Conservation (phyloP, 2,797 vertebrate genomes). For the Micromesistius poutassou region DNA sequence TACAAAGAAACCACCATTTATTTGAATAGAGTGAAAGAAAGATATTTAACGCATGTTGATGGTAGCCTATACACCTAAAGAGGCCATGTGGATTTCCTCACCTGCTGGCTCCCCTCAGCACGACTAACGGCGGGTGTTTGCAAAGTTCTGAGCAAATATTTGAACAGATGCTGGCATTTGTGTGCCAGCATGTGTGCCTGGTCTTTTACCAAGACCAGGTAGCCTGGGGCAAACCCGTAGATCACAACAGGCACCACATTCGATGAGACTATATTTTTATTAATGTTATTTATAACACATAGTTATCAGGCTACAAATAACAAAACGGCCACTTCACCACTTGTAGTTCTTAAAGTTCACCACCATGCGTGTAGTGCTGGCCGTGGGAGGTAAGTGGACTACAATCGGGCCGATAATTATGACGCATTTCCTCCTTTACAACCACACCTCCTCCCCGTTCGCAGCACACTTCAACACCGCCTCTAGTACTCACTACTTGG, state of each 20-base stretch:
- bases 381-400: constrained; percentile 45
- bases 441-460: constrained; percentile 24
- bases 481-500: constrained; percentile 33
- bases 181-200: too few species aligned
- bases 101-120: constrained; percentile 4
- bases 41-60: too few species aligned
- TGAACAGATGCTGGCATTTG: constrained; percentile 29
- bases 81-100: not conserved
- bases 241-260: not conserved
- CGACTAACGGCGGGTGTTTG: constrained; percentile 30
- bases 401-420: constrained; percentile 65
- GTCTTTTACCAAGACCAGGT: not conserved
- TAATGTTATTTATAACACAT: not conserved
- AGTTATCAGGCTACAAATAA: not conserved
- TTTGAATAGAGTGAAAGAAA: not conserved
- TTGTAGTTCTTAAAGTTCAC: not conserved
- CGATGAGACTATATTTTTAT: not conserved
- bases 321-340: not conserved
- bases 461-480: constrained; percentile 22
- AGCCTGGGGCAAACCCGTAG: not conserved
- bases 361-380: not conserved
- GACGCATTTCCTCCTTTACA: constrained; percentile 73
- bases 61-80: not conserved
- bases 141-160: constrained; percentile 26
- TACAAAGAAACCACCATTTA: not conserved